Evolutionary conservation across 2,888 invertebrate genomes (phyloP).

Genomic region (Troglohyphantes excavatus): DNA sequence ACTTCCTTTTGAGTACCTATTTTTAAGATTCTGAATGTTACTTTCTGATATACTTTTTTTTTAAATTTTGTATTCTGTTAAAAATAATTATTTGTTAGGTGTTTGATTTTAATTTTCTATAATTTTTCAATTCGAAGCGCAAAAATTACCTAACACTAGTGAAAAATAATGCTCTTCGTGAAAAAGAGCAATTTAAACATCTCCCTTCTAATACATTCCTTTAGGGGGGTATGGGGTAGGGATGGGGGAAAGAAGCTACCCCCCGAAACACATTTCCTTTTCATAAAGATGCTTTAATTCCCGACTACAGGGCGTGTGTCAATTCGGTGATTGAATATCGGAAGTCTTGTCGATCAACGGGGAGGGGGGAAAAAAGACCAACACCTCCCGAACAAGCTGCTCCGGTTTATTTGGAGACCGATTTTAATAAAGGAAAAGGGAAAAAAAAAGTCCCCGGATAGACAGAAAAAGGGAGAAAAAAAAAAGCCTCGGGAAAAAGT

Average conservation of each 20-base stretch:
- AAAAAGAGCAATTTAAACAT: background rate
- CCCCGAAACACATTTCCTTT: background rate
- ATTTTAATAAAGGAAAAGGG: constrained; percentile 67
- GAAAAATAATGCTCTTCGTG: no score
- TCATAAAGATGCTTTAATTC: constrained; percentile 23
- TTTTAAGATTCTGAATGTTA: no score
- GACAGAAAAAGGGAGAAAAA: constrained; percentile 20
- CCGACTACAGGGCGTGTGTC: background rate
- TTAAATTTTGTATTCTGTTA: no score
- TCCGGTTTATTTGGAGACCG: constrained; percentile 58
- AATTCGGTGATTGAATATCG: constrained; percentile 23
- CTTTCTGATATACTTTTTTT: no score
- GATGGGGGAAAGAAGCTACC: no score
- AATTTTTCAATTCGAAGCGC: no score
- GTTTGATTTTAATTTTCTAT: no score
- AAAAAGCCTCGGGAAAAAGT: background rate
- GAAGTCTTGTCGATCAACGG: background rate
- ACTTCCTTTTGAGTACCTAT: no score
- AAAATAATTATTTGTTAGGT: no score
- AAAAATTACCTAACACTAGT: no score
- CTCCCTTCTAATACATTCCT: background rate
- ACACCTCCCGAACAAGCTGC: background rate
- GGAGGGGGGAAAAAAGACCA: background rate
- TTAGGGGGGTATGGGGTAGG: no score
- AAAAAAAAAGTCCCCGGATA: background rate